Base-by-base conservation (phyloP, 2,888 invertebrate species). In the Epinotia ramella region DNA sequence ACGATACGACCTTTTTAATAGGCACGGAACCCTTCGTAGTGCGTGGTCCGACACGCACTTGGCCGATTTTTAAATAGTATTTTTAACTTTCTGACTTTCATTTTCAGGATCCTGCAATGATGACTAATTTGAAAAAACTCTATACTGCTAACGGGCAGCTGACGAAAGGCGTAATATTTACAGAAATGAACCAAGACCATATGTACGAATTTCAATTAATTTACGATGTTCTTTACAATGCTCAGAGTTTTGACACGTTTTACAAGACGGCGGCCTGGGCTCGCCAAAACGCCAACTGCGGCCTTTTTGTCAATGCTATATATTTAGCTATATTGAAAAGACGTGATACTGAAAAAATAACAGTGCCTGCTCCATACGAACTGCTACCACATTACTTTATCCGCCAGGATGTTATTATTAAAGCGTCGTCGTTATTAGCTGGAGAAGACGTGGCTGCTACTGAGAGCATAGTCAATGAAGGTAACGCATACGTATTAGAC, bases 331-430 rank as follows among this genome's bases (percentile, higher is more conserved):
- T 95, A 53, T 82, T 95, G 56, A 95, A 95, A 77, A 95, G 96
- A 77, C 90, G 87, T 63, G 96, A 96, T 78, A 94, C 95, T 75
- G 91, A 92, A 79, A 94, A 94, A 80, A 83, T 97, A 63, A 94
- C 95, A 9, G 79, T 96, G 60, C 97, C 97, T 20, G 95, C 96
- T 0, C 92, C 96, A 1, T 96, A 96, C 83, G 97, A 97, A 89
- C 87, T 96, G 60, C 84, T 95, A 75, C 97, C 97, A 0, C 95
- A 96, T 88, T 95, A 95, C 82, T 97, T 96, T 89, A 94, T 96
- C 81, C 94, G 95, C 81, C 93, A 95, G 77, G 95, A 96, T 77
- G 95, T 95, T 16, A 91, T 97, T 80, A 86, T 93, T 5, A 93
- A 93, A 84, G 92, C 89, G 44, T 87, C 91, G 5, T 83, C 86